Base-by-base conservation (phyloP, 1,140 invertebrate species). In the Bombus turneri region DNA sequence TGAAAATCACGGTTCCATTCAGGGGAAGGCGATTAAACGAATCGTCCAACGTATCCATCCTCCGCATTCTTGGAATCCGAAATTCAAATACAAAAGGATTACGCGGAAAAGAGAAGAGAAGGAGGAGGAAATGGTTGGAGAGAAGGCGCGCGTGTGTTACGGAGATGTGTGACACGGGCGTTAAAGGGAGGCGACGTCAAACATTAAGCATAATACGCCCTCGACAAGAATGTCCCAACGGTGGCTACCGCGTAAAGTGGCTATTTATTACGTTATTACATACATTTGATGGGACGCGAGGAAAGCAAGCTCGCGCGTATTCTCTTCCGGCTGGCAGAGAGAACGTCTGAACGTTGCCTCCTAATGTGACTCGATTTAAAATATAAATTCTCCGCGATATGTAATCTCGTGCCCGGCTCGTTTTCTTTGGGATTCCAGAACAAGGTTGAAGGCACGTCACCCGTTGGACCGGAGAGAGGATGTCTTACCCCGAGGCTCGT, bases 211-310 rank as follows among this genome's bases (percentile, higher is more conserved):
- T 93, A 94, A 94, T 94, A 93, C 88, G 83, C 81, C 22, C 86
- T 72, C 85, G 87, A 89, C 86, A 92, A 93, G 93, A 94, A 94
- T 93, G 92, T 91, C 90, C 88, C 90, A 79, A 86, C 88, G 92
- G 92, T 91, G 90, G 90, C 78, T 86, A 80, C 79, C 87, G 88
- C 87, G 92, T 92, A 93, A 94, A 94, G 93, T 94, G 93, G 93
- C 93, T 91, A 94, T 94, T 94, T 93, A 93, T 93, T 92, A 94
- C 90, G 92, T 94, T 94, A 94, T 94, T 94, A 94, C 92, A 90
- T 88, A 83, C 90, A 90, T 94, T 92, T 94, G 93, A 94, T 94
- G 92, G 91, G 87, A 90, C 90, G 86, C 82, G 91, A 86, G 90
- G 81, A 88, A 90, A 87, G 75, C 81, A 85, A 72, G 53, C 68